These are phyloP conservation scores for Amblyopsis rosae DNA, from an alignment of 2,113 vertebrate genomes.

Conservation along the genomic window DNA sequence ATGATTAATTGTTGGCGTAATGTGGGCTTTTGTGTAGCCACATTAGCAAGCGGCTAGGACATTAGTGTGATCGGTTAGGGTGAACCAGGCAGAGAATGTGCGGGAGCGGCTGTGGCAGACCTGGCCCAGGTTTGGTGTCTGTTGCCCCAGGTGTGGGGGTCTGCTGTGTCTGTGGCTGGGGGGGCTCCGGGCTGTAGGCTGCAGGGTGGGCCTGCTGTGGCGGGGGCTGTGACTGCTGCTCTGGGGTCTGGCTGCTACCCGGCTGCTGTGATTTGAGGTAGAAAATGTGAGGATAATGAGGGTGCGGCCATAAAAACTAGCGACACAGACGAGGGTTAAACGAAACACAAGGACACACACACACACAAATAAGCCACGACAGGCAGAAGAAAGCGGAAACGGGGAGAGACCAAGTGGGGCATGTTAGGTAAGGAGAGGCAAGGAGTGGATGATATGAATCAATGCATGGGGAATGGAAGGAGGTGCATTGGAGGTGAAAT, in stretches of 20 bases:
- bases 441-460: slow-evolving; percentile 20
- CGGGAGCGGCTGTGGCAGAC: slow-evolving; percentile 35
- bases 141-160: slow-evolving; percentile 44
- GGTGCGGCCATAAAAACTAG: slow-evolving; percentile 78
- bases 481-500: slow-evolving; percentile 25
- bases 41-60: no score
- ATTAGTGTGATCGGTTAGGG: no score
- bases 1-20: no score
- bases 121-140: slow-evolving; percentile 70
- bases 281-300: slow-evolving; percentile 84
- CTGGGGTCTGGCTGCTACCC: slow-evolving; percentile 87
- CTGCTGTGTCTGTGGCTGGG: slow-evolving; percentile 60
- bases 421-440: slow-evolving; percentile 19
- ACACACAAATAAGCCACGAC: slow-evolving; percentile 41
- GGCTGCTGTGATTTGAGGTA: slow-evolving; percentile 86
- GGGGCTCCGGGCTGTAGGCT: slow-evolving; percentile 59
- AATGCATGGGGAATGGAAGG: slow-evolving; percentile 23
- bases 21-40: no score
- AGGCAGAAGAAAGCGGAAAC: slow-evolving; percentile 42
- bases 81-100: background rate
- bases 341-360: slow-evolving; percentile 4
- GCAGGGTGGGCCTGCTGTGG: slow-evolving; percentile 54
- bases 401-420: slow-evolving; percentile 38
- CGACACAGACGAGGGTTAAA: slow-evolving; percentile 63
- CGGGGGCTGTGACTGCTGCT: slow-evolving; percentile 72